phyloP scores from a whole-genome alignment of 2,888 invertebrate genomes.

The Lathronympha strigana region DNA sequence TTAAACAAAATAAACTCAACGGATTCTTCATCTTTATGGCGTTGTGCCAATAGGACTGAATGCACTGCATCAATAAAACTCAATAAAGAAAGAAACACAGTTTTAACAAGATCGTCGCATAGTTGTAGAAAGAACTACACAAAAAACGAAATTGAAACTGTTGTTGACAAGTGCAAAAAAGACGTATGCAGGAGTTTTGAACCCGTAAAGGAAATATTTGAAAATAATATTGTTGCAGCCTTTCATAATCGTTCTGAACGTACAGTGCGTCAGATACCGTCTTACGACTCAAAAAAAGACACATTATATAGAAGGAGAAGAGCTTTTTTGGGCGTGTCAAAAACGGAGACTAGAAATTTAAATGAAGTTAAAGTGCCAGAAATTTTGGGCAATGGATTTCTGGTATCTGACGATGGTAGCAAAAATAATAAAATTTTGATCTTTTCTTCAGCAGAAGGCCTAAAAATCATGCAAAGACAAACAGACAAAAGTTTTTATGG shows the following conservation, averaged over 20 bases:
- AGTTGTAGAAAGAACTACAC: constrained; percentile 2
- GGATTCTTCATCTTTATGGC: not conserved
- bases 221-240: not conserved
- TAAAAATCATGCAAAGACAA: not conserved
- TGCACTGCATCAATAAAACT: constrained; percentile 4
- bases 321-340: not conserved
- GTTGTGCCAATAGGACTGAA: constrained; percentile 4
- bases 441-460: constrained; percentile 11
- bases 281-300: constrained; percentile 4
- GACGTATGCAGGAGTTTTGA: not conserved
- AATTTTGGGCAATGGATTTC: constrained; percentile 1
- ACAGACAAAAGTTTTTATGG: constrained; percentile 8
- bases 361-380: constrained; percentile 11
- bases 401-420: constrained; percentile 3
- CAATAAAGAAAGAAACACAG: constrained; percentile 4
- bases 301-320: not conserved
- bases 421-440: constrained; percentile 18
- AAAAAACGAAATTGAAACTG: constrained; percentile 3
- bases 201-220: constrained; percentile 4
- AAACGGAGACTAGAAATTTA: constrained; percentile 2
- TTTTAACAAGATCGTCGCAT: constrained; percentile 4
- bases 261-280: not conserved
- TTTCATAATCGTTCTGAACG: not conserved
- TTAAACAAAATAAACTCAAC: constrained; percentile 5
- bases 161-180: constrained; percentile 1